Evolutionary conservation across 2,797 vertebrate species (phyloP).

Genomic region (Microctenopoma stevenorrisi): DNA sequence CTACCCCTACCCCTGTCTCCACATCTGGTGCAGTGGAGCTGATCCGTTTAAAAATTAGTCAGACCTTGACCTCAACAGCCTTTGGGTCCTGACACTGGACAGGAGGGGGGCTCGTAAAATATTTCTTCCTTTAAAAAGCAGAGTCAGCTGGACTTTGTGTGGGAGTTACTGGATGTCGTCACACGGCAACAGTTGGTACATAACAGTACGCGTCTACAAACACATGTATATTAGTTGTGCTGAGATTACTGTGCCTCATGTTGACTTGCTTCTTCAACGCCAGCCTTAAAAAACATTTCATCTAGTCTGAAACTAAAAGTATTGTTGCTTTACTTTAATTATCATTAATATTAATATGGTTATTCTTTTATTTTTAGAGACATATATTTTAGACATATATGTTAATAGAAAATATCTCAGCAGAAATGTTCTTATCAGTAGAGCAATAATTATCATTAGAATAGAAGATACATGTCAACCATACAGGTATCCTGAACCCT

Average conservation of each 20-base stretch:
- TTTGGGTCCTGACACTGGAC: conserved; percentile 68
- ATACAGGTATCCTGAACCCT: too few relatives aligned
- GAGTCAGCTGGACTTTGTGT: conserved; percentile 18
- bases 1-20: conserved; percentile 47
- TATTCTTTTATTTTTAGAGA: too few relatives aligned
- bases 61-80: conserved; percentile 74
- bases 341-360: too few relatives aligned
- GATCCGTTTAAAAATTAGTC: conserved; percentile 82
- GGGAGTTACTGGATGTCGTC: conserved; percentile 3
- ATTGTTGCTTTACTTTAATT: too few relatives aligned
- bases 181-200: neutral
- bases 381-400: too few relatives aligned
- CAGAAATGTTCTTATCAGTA: too few relatives aligned
- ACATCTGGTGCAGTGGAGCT: conserved; percentile 80
- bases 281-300: too few relatives aligned
- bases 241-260: neutral
- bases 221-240: neutral
- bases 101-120: conserved; percentile 19
- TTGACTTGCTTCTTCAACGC: neutral
- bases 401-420: too few relatives aligned
- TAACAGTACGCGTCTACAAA: neutral
- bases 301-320: too few relatives aligned
- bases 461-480: too few relatives aligned
- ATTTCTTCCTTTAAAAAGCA: conserved; percentile 41
- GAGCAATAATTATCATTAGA: too few relatives aligned